Evolutionary conservation across 2,888 invertebrate genomes (phyloP), one percentile per base, ranked within the genome.

Genomic region (Tryphoninae sp.): DNA sequence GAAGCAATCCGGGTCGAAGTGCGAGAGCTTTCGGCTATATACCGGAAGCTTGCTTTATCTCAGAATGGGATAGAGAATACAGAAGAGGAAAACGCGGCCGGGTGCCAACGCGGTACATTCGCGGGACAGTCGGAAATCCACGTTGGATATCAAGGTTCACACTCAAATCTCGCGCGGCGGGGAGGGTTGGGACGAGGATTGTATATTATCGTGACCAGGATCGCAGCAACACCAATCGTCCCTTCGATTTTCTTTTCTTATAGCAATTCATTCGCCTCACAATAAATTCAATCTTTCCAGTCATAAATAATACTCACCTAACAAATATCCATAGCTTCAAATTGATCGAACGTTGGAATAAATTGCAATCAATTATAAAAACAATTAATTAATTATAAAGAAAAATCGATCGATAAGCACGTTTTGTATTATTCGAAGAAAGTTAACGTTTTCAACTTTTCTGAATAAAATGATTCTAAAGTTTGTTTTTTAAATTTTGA

Each of bases 11-110:
- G 65, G 75, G 78, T 9, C 45, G 80, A 78, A 83, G 80, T 72
- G 61, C 23, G 11, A 23, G 19, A 53, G 61, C 61, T 26, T 55
- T 68, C 61, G 22, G n/a, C 65, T 33, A 74, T 83, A 69, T 69
- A 42, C 74, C 69, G 69, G 68, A 84, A 83, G 81, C 72, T 84
- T 81, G 51, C 68, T 74, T 77, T 65, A 78, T 72, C 65, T 58
- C 22, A 23, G 58, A 19, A 49, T 58, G 49, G 58, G 22, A 16
- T 49, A 13, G 33, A 53, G 22, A 55, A 26, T 53, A 73, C 51
- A 64, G 67, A n/a, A 19, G 58, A 58, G 55, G 45, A 40, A 59
- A 42, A 51, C 19, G 67, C 16, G 22, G 16, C 9, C 68, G 40
- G 42, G 40, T 55, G 45, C 71, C 59, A 71, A 65, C 55, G 71